A percentile compares a stretch with the other conserved stretches of the same genome.
phyloP scores from a whole-genome alignment of 1,140 invertebrate genomes.

The Telenomus remus region DNA sequence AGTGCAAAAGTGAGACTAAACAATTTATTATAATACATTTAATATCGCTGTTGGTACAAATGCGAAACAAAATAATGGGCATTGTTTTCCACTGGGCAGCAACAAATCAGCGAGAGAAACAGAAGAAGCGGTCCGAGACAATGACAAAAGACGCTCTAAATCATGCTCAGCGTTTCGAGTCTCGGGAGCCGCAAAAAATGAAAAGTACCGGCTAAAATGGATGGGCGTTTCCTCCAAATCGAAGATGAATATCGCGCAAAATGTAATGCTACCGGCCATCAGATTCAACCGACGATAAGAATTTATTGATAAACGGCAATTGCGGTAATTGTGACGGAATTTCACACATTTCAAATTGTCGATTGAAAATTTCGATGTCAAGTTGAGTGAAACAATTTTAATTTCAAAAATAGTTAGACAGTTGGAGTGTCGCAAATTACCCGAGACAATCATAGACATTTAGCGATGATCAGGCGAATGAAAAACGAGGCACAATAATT shows the following conservation, averaged over 20 bases:
- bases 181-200: slow-evolving; percentile 1
- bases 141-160: slow-evolving; percentile 24
- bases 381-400: too few species aligned
- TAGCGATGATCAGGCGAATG: slow-evolving; percentile 33
- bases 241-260: slow-evolving; percentile 23
- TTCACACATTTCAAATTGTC: too few species aligned
- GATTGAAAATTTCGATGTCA: too few species aligned
- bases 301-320: slow-evolving; percentile 42
- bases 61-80: neutral
- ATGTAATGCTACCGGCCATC: slow-evolving; percentile 7
- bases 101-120: slow-evolving; percentile 9
- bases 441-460: slow-evolving; percentile 1
- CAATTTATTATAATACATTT: too few species aligned
- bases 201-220: slow-evolving; percentile 9
- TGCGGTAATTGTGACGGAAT: neutral
- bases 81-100: neutral
- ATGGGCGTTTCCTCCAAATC: slow-evolving; percentile 28
- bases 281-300: slow-evolving; percentile 19
- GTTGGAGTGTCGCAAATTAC: too few species aligned
- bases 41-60: too few species aligned
- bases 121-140: slow-evolving; percentile 3
- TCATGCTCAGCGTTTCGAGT: slow-evolving; percentile 16
- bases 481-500: slow-evolving; percentile 40
- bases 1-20: too few species aligned
- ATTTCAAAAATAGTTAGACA: too few species aligned